Evolutionary conservation across 1,140 invertebrate species (phyloP).

Genomic region (Leptinotarsa texana): DNA sequence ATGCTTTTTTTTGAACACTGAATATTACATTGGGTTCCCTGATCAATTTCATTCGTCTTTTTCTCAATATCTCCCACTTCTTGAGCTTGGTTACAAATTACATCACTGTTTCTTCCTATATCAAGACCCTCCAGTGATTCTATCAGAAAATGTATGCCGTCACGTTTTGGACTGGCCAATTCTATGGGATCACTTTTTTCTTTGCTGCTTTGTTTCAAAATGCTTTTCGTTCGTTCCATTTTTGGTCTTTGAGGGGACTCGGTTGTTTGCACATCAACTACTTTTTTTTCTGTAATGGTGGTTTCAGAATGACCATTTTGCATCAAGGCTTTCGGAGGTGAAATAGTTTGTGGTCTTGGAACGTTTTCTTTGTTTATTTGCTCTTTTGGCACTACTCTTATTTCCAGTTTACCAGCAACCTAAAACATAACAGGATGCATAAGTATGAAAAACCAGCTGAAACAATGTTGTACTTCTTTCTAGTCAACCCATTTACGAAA

Average conservation of each 20-base stretch:
- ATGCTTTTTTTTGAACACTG: constrained; percentile 38
- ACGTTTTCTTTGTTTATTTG: constrained; percentile 33
- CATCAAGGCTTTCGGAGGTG: constrained; percentile 14
- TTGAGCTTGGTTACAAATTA: background rate
- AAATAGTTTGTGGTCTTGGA: constrained; percentile 28
- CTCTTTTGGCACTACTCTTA: constrained; percentile 69
- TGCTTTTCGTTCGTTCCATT: constrained; percentile 51
- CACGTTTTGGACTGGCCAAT: constrained; percentile 50
- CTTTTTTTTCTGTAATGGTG: background rate
- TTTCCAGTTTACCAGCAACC: constrained; percentile 72
- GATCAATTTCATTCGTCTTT: constrained; percentile 38
- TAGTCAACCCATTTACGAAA: too few species aligned
- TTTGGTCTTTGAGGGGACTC: constrained; percentile 33
- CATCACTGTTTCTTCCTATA: constrained; percentile 15
- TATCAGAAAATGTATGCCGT: constrained; percentile 49
- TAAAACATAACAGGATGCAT: constrained; percentile 28
- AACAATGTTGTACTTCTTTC: too few species aligned
- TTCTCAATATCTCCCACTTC: constrained; percentile 24
- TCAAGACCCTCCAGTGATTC: constrained; percentile 23
- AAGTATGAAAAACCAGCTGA: too few species aligned
- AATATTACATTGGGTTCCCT: constrained; percentile 35
- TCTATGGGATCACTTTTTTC: constrained; percentile 38
- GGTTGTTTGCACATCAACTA: background rate
- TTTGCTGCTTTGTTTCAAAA: constrained; percentile 53
- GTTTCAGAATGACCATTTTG: constrained; percentile 30